phyloP scores from a whole-genome alignment of 2,888 invertebrate genomes.

The Caenorhabditis japonica region DNA sequence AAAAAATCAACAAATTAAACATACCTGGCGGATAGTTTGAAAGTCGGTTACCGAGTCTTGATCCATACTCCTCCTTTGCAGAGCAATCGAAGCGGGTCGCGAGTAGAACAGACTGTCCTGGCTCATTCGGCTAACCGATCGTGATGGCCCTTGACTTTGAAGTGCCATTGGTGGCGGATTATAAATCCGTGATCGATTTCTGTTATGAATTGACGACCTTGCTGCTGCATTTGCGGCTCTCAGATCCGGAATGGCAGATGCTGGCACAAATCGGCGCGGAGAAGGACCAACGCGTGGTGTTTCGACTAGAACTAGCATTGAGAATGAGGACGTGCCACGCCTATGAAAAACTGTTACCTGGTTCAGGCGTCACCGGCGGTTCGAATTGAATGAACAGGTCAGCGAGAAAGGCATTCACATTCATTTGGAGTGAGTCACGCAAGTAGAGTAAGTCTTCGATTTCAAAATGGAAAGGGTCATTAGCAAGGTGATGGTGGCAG shows the following conservation, averaged over 20 bases:
- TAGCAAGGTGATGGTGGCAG: slow-evolving; percentile 77
- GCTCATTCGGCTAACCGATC: slow-evolving; percentile 66
- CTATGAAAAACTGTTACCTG: slow-evolving; percentile 19
- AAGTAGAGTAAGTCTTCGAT: slow-evolving; percentile 79
- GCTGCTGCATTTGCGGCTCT: slow-evolving; percentile 71
- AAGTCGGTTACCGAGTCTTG: slow-evolving; percentile 59
- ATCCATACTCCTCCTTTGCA: slow-evolving; percentile 51
- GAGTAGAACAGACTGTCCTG: slow-evolving; percentile 61
- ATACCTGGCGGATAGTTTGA: slow-evolving; percentile 43
- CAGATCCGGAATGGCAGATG: slow-evolving; percentile 70
- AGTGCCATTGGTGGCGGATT: slow-evolving; percentile 24
- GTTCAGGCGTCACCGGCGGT: slow-evolving; percentile 56
- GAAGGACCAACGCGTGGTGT: slow-evolving; percentile 50
- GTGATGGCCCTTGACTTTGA: slow-evolving; percentile 49
- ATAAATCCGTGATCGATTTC: slow-evolving; percentile 30
- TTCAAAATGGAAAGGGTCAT: slow-evolving; percentile 78
- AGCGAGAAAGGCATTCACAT: slow-evolving; percentile 78
- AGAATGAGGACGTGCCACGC: slow-evolving; percentile 22
- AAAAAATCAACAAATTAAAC: neutral
- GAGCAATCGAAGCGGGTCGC: slow-evolving; percentile 50
- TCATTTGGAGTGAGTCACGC: slow-evolving; percentile 75
- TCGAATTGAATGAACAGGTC: slow-evolving; percentile 79
- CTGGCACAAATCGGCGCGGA: slow-evolving; percentile 72
- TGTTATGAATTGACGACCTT: slow-evolving; percentile 45
- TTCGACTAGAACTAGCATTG: slow-evolving; percentile 49